Percentiles rank a stretch among this genome's conserved stretches.
Conservation (phyloP, 2,797 vertebrate species). For the Kryptolebias ocellatus region DNA sequence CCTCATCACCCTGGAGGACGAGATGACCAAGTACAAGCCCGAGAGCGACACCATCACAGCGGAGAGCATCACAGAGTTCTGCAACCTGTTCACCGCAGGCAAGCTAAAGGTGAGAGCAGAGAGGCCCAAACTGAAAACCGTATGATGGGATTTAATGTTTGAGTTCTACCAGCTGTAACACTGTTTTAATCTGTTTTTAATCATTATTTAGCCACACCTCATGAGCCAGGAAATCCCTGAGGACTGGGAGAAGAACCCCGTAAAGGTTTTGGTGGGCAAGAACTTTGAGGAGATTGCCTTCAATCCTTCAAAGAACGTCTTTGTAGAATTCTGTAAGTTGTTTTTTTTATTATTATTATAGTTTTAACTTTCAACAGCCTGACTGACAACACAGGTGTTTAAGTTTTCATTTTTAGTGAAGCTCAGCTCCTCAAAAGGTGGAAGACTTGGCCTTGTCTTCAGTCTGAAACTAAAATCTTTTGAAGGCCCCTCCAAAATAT, state of each 20-base stretch:
- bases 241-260: slow-evolving; percentile 94
- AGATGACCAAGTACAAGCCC: slow-evolving; percentile 99
- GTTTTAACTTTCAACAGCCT: neutral
- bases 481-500: slow-evolving; percentile 33
- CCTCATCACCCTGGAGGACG: slow-evolving; percentile 97
- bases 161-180: neutral
- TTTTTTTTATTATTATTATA: neutral
- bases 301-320: slow-evolving; percentile 90
- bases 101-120: slow-evolving; percentile 89
- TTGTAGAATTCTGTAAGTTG: slow-evolving; percentile 95
- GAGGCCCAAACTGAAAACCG: too few species aligned
- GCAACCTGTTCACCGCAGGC: slow-evolving; percentile 89
- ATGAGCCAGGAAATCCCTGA: slow-evolving; percentile 98
- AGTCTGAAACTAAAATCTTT: slow-evolving; percentile 41
- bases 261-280: slow-evolving; percentile 93
- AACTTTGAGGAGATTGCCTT: slow-evolving; percentile 97
- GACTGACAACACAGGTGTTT: neutral
- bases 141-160: neutral
- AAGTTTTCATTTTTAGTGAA: slow-evolving; percentile 11
- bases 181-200: neutral
- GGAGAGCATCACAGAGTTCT: slow-evolving; percentile 90
- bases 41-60: slow-evolving; percentile 86
- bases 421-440: slow-evolving; percentile 6
- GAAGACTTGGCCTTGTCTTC: slow-evolving; percentile 5
- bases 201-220: slow-evolving; percentile 88